Conservation (phyloP, 2,113 vertebrate genomes). For the Chloropsis cyanopogon region DNA sequence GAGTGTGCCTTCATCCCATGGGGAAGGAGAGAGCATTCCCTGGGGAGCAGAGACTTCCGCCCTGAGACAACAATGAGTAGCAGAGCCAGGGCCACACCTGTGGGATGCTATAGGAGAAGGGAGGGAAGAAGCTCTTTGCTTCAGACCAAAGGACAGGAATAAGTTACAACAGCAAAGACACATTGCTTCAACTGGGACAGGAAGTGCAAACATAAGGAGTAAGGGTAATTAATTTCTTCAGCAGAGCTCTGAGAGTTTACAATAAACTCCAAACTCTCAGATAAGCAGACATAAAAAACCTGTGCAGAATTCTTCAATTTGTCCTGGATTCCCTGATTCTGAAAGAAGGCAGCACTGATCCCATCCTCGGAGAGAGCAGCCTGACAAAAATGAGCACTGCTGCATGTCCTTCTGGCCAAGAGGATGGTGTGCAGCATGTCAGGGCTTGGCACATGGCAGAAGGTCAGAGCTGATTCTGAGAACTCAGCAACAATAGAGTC, state of each 20-base stretch:
- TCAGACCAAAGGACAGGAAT: background rate
- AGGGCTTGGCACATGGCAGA: background rate
- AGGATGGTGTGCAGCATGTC: background rate
- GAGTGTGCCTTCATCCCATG: background rate
- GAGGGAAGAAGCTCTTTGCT: background rate
- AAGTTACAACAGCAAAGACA: background rate
- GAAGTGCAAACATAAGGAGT: background rate
- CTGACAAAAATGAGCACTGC: background rate
- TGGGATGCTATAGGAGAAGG: background rate
- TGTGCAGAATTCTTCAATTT: background rate
- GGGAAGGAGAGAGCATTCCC: background rate
- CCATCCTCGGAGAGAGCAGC: background rate
- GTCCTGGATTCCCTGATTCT: background rate
- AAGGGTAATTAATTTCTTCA: background rate
- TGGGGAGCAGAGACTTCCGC: background rate
- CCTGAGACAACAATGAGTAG: fast-evolving
- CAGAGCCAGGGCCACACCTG: background rate
- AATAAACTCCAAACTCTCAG: background rate
- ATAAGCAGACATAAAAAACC: background rate
- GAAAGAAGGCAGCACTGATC: background rate
- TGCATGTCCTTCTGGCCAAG: background rate
- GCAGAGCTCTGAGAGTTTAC: background rate
- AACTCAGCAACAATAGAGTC: constrained; percentile 59
- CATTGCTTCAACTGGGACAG: background rate
- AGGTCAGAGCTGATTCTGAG: constrained; percentile 13